phyloP scores from a whole-genome alignment of 2,113 vertebrate species.

The Choloepus hoffmanni region DNA sequence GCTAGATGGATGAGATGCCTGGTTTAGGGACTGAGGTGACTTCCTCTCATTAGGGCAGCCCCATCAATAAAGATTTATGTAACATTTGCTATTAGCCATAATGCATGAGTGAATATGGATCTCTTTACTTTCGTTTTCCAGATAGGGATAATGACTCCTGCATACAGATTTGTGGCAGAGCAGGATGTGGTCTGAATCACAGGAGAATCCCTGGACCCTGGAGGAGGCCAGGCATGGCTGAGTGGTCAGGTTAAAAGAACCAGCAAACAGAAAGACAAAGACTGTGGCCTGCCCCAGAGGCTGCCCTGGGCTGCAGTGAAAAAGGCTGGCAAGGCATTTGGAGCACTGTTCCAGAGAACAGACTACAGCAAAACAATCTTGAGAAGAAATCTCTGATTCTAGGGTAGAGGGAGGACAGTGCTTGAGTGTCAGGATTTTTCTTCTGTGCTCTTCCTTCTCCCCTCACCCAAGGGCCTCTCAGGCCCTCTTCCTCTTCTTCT shows the following conservation, averaged over 20 bases:
- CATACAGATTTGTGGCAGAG: background rate
- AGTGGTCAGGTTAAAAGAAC: background rate
- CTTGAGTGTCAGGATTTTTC: background rate
- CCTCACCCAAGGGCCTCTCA: background rate
- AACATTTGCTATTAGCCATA: background rate
- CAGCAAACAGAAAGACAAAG: background rate
- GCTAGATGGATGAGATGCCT: background rate
- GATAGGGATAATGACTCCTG: background rate
- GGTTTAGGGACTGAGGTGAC: background rate
- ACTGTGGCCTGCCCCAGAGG: background rate
- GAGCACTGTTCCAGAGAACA: background rate
- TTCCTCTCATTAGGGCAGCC: background rate
- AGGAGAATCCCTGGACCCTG: background rate
- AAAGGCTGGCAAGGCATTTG: background rate
- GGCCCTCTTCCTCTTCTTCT: background rate
- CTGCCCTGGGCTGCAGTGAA: background rate
- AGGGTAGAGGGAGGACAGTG: background rate
- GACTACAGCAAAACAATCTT: background rate
- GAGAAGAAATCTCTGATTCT: background rate
- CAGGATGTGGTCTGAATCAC: background rate
- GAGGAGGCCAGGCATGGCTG: background rate
- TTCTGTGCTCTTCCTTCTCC: background rate
- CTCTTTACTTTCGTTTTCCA: background rate
- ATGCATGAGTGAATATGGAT: background rate
- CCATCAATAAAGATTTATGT: background rate